Conservation (phyloP, 2,797 vertebrate genomes). For the Ceryle rudis region DNA sequence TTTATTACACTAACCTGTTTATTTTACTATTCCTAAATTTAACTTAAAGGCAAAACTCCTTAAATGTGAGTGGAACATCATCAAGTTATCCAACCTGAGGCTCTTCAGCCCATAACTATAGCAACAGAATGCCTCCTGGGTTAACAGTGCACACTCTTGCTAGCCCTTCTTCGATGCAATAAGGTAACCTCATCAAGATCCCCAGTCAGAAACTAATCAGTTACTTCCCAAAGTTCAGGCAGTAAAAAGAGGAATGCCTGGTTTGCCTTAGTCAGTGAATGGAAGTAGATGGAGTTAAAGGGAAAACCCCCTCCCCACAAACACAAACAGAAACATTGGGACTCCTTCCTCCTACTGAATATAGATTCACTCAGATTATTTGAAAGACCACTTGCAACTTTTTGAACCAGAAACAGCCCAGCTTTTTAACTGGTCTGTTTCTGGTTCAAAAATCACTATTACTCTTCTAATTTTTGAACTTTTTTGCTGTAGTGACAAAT, state of each 20-base stretch:
- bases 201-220: constrained; percentile 12
- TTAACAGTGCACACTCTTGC: neutral
- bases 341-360: neutral
- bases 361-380: neutral
- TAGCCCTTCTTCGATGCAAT: neutral
- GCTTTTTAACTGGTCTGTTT: neutral
- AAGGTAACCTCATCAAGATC: constrained; percentile 1
- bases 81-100: neutral
- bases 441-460: neutral
- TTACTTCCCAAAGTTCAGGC: neutral
- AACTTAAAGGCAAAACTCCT: neutral
- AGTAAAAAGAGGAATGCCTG: neutral
- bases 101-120: neutral
- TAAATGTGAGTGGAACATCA: neutral
- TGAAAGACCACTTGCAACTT: neutral
- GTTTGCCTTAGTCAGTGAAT: neutral
- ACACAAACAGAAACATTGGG: neutral
- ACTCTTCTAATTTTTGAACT: constrained; percentile 13
- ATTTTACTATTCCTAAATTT: neutral
- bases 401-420: constrained; percentile 30
- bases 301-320: neutral
- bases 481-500: constrained; percentile 51
- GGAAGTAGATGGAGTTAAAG: neutral
- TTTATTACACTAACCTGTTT: neutral
- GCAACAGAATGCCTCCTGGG: neutral